phyloP scores from a whole-genome alignment of 92 coral and sea anemone genomes.

The Zoanthus gigantus region DNA sequence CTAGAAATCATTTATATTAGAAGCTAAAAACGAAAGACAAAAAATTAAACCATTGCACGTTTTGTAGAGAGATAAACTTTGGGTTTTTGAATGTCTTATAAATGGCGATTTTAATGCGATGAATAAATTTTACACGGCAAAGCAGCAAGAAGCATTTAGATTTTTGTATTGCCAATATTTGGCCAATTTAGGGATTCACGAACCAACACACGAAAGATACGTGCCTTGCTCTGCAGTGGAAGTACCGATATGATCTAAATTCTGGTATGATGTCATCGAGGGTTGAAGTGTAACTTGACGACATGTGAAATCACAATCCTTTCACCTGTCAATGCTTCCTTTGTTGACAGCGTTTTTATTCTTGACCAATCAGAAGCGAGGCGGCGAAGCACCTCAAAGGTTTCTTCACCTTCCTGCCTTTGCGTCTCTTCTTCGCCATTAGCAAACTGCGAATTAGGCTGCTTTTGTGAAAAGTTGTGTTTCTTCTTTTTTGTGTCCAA shows the following conservation, averaged over 20 bases:
- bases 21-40: neutral
- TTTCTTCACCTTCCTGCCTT: constrained; percentile 17
- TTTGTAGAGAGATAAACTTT: neutral
- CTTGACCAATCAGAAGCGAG: constrained; percentile 22
- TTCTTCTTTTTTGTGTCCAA: constrained; percentile 33
- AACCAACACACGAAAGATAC: neutral
- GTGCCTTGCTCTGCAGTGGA: neutral
- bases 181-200: neutral
- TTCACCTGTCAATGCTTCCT: constrained; percentile 34
- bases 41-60: neutral
- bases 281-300: neutral
- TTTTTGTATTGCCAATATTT: neutral
- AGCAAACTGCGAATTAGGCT: constrained; percentile 51
- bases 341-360: constrained; percentile 27
- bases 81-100: neutral
- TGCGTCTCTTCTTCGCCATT: constrained; percentile 55
- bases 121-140: neutral
- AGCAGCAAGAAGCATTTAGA: neutral
- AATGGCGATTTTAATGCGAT: neutral
- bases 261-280: constrained; percentile 42
- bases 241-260: constrained; percentile 2
- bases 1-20: neutral
- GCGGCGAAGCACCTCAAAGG: constrained; percentile 34
- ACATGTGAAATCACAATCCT: constrained; percentile 20
- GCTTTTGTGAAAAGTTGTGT: constrained; percentile 45